Conservation (phyloP, 2,113 vertebrate species). For the Chunga burmeisteri region DNA sequence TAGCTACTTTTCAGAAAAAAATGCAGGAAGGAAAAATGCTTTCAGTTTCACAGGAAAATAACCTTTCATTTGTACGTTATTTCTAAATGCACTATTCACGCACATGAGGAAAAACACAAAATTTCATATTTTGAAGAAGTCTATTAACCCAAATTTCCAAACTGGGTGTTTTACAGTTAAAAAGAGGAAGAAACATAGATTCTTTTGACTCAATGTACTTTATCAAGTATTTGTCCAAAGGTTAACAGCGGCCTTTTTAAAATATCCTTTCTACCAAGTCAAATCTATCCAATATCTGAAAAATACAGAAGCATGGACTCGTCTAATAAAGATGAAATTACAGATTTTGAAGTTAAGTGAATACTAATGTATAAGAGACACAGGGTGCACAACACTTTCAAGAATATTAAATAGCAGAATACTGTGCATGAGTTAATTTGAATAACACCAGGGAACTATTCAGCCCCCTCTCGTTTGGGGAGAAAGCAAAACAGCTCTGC, state of each 20-base stretch:
- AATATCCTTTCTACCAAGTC: neutral
- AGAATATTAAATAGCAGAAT: neutral
- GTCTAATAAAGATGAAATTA: neutral
- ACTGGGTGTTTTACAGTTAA: neutral
- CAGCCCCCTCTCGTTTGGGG: neutral
- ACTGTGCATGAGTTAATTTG: neutral
- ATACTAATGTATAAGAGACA: neutral
- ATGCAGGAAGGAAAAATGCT: neutral
- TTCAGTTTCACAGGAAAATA: neutral
- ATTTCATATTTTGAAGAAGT: neutral
- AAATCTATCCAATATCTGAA: neutral
- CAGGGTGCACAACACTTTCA: rapidly evolving
- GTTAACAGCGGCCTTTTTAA: neutral
- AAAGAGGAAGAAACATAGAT: neutral
- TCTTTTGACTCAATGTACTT: neutral
- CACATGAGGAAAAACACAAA: neutral
- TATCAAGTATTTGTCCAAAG: neutral
- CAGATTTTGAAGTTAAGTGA: neutral
- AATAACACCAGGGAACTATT: neutral
- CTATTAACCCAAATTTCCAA: neutral
- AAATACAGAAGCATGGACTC: neutral
- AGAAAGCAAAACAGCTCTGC: slow-evolving; percentile 3
- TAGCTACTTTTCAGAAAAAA: neutral
- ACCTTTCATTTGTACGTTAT: neutral
- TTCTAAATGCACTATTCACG: neutral